Percentiles rank a stretch among this genome's conserved stretches.
These are phyloP conservation scores for Drosophila lacertosa DNA, from an alignment of 1,140 invertebrate genomes.

Conservation along the genomic window DNA sequence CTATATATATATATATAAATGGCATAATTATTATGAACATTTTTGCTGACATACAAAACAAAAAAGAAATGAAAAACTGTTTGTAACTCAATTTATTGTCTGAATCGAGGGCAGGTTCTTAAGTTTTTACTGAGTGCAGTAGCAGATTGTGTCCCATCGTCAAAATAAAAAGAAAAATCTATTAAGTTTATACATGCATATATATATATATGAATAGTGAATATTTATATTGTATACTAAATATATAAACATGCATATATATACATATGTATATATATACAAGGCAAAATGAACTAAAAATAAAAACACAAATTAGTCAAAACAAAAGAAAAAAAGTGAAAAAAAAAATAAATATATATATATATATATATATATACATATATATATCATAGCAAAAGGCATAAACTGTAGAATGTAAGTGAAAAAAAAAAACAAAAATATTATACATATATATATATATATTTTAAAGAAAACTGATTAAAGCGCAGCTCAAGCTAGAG, in stretches of 20 bases:
- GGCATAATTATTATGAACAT: slow-evolving; percentile 73
- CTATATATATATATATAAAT: slow-evolving; percentile 60
- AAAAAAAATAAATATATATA: slow-evolving; percentile 28
- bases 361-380: no score
- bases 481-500: slow-evolving; percentile 66
- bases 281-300: slow-evolving; percentile 9
- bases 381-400: slow-evolving; percentile 57
- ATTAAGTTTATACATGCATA: slow-evolving; percentile 76
- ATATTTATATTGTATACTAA: slow-evolving; percentile 69
- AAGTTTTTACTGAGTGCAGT: slow-evolving; percentile 66
- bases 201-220: slow-evolving; percentile 60
- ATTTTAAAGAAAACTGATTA: slow-evolving; percentile 74
- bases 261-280: slow-evolving; percentile 36
- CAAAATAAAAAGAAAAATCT: slow-evolving; percentile 71
- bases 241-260: slow-evolving; percentile 53
- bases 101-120: slow-evolving; percentile 56
- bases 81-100: slow-evolving; percentile 76
- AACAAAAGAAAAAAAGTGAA: slow-evolving; percentile 17
- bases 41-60: slow-evolving; percentile 67
- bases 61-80: slow-evolving; percentile 49
- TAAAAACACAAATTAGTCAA: slow-evolving; percentile 49
- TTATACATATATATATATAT: slow-evolving; percentile 47
- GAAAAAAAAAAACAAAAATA: slow-evolving; percentile 28
- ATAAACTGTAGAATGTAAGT: slow-evolving; percentile 39
- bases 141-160: slow-evolving; percentile 77